Evolutionary conservation across 1,140 invertebrate genomes (phyloP).

Genomic region (Amphibalanus amphitrite): DNA sequence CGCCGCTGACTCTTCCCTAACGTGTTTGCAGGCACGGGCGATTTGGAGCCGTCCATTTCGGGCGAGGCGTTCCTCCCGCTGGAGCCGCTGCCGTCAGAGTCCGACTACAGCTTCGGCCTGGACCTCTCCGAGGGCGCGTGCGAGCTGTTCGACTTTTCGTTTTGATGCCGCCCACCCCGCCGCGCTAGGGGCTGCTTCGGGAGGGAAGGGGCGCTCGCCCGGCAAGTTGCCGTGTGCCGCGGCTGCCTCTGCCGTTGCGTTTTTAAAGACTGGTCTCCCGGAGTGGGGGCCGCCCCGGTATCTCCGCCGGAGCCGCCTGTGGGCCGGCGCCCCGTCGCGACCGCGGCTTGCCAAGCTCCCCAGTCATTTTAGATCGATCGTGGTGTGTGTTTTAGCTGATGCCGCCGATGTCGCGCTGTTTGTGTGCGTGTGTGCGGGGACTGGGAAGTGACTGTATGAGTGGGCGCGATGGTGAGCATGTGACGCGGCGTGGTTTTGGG

Average conservation of each 20-base stretch:
- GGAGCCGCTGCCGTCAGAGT: conserved; percentile 56
- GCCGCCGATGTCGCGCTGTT: not conserved
- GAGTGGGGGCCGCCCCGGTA: too few species aligned
- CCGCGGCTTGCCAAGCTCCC: not conserved
- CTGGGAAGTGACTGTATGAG: too few species aligned
- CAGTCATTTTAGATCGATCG: not conserved
- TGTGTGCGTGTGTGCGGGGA: too few species aligned
- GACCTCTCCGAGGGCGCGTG: conserved; percentile 59
- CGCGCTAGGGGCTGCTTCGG: too few species aligned
- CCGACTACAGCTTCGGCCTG: conserved; percentile 68
- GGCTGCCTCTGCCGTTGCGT: not conserved
- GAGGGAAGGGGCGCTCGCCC: too few species aligned
- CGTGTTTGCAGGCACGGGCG: conserved; percentile 9
- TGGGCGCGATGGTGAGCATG: too few species aligned
- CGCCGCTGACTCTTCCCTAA: too few species aligned
- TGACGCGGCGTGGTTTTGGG: too few species aligned
- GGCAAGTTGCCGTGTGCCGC: not conserved
- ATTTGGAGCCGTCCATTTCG: conserved; percentile 10
- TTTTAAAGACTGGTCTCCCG: not conserved
- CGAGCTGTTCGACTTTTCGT: conserved; percentile 60
- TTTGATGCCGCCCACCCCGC: not conserved
- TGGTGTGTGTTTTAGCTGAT: not conserved
- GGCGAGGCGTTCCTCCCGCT: conserved; percentile 54
- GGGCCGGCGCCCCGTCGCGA: too few species aligned
- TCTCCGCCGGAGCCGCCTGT: not conserved